These are phyloP conservation scores for Tenthredo distinguenda DNA, from an alignment of 2,888 invertebrate species.

Conservation along the genomic window DNA sequence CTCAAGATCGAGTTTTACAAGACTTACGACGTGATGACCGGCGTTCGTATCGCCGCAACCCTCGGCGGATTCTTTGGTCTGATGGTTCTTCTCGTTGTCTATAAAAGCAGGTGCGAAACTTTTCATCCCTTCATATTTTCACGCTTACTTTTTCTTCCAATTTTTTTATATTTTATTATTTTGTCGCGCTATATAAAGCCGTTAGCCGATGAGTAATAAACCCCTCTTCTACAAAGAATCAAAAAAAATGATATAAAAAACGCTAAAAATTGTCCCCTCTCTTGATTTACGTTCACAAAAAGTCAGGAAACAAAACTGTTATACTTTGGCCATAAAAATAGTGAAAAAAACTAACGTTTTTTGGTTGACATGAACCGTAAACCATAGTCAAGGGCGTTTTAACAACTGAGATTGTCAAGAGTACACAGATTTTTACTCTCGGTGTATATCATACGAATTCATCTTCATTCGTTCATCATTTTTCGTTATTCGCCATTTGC, in stretches of 20 bases:
- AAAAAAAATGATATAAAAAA: background rate
- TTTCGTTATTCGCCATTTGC: background rate
- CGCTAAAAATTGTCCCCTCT: background rate
- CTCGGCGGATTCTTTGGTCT: slow-evolving; percentile 94
- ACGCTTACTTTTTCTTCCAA: background rate
- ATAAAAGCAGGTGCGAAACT: slow-evolving; percentile 85
- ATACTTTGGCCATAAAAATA: background rate
- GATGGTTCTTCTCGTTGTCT: slow-evolving; percentile 94
- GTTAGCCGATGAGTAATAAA: slow-evolving; percentile 1
- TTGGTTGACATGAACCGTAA: background rate
- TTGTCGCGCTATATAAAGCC: background rate
- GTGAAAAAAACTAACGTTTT: background rate
- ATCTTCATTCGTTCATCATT: background rate
- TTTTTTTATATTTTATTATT: background rate
- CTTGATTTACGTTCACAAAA: background rate
- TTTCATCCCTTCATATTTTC: background rate
- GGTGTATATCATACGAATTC: background rate
- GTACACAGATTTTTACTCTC: background rate
- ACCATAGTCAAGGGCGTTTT: background rate
- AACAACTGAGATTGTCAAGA: background rate
- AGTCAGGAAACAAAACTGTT: background rate
- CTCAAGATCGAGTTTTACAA: slow-evolving; percentile 91
- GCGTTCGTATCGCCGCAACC: slow-evolving; percentile 94
- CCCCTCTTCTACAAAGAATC: background rate
- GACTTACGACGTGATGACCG: slow-evolving; percentile 96